Conservation (phyloP, 2,888 invertebrate genomes). For the Bedellia somnulentella region DNA sequence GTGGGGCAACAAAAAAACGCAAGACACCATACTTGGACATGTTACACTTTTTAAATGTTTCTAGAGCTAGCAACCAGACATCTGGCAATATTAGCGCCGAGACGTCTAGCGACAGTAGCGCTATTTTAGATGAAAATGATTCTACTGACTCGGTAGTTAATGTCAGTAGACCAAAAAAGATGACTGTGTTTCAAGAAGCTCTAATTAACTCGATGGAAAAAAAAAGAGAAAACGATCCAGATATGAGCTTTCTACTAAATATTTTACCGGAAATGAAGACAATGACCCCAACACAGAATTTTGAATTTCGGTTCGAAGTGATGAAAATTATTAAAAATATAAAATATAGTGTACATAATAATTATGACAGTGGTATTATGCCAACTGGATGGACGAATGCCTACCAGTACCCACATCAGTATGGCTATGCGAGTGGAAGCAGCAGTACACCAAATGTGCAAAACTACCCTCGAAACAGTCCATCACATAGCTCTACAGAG, state of each 20-base stretch:
- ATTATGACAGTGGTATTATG: too few species aligned
- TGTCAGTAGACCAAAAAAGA: conserved; percentile 11
- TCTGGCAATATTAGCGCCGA: conserved; percentile 9
- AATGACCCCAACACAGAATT: conserved; percentile 13
- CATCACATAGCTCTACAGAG: too few species aligned
- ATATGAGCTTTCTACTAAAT: conserved; percentile 13
- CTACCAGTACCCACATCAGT: too few species aligned
- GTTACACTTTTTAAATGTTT: conserved; percentile 9
- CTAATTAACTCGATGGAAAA: conserved; percentile 11
- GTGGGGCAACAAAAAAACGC: conserved; percentile 11
- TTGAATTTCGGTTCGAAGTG: conserved; percentile 14
- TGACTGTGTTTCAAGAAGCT: conserved; percentile 12
- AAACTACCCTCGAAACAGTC: too few species aligned
- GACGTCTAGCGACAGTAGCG: conserved; percentile 9
- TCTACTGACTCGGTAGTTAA: too few species aligned
- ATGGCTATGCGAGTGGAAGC: too few species aligned
- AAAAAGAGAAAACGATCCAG: conserved; percentile 11
- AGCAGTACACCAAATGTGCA: too few species aligned
- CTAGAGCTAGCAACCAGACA: conserved; percentile 8
- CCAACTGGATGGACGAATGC: too few species aligned
- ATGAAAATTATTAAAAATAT: conserved; percentile 12
- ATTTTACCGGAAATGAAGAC: conserved; percentile 14
- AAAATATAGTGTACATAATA: conserved; percentile 11
- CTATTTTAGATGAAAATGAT: too few species aligned
- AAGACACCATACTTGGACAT: conserved; percentile 12